Base-by-base conservation (phyloP, 2,888 invertebrate genomes). In the Parnassius orleans region DNA sequence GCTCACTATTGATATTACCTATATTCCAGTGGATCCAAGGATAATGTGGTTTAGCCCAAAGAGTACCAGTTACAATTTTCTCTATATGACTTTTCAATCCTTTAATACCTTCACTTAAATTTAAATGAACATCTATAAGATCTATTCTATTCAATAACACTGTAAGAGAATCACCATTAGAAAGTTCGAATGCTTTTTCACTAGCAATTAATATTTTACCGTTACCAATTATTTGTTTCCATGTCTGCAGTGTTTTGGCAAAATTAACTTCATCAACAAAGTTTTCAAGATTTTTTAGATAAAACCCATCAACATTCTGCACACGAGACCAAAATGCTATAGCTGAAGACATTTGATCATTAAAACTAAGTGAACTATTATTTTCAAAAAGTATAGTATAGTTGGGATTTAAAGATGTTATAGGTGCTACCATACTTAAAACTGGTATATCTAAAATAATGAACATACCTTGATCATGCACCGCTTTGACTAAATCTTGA, bases 261-360 rank as follows among this genome's bases (percentile, higher is more conserved):
- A 96, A 94, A 72, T 93, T 86, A 0, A 85, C 79, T 71, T 95
- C 94, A 50, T 93, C 87, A 3, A 93, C 89, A 74, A 94, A 93
- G 65, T 93, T 83, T 74, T 96, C 95, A 24, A 97, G 81, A 10
- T 95, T 96, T 81, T 96, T 97, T 9, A 98, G 86, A 79, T 97
- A 97, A 82, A 98, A 97, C 0, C 98, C 98, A 83, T 98, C 96
- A 3, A 98, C 95, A 9, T 96, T 96, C 66, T 94, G 92, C n/a
- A 92, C 86, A 33, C 94, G 75, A n/a, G 83, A 78, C 85, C 89
- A 90, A 71, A 78, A 83, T 10, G 77, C 77, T 58, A 90, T 84
- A 10, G 90, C 87, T 61, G 73, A 75, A 57, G 90, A 80, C 59
- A 89, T 90, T 43, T 76, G 72, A 69, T 91, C 90, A 66, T 75